Conservation (phyloP, 2,797 vertebrate species). For the Vespertilio murinus region DNA sequence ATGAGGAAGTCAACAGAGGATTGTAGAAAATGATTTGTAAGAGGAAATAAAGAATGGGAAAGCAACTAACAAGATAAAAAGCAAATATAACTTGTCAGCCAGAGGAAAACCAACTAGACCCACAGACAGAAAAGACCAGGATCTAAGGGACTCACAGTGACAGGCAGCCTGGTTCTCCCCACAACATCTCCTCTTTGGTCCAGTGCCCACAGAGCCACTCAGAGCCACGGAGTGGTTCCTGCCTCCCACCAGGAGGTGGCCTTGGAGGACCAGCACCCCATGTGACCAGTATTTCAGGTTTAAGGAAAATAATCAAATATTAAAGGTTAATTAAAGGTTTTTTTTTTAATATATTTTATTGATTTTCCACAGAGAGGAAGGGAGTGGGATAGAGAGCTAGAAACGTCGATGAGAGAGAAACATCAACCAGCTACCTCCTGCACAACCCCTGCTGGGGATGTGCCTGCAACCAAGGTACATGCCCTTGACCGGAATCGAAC, state of each 20-base stretch:
- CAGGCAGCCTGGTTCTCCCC: neutral
- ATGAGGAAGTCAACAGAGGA: neutral
- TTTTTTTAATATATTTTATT: no score
- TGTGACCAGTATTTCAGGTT: neutral
- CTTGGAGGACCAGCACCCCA: neutral
- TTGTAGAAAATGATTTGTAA: conserved; percentile 27
- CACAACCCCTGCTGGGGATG: no score
- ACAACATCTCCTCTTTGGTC: neutral
- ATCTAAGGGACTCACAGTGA: neutral
- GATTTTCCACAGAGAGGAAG: no score
- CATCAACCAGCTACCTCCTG: no score
- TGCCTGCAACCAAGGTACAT: no score
- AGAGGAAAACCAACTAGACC: neutral
- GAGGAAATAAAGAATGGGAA: neutral
- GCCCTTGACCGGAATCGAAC: no score
- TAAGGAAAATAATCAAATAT: neutral
- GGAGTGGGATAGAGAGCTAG: no score
- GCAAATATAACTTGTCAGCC: neutral
- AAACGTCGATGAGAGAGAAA: no score
- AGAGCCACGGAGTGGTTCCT: neutral
- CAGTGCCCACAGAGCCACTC: neutral
- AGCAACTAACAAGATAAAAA: neutral
- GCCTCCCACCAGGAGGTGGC: neutral
- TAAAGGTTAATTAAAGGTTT: neutral
- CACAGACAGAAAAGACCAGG: neutral